Evolutionary conservation across 2,113 vertebrate species (phyloP), one percentile per base, ranked within the genome.

Genomic region (Emydocephalus ijimae): DNA sequence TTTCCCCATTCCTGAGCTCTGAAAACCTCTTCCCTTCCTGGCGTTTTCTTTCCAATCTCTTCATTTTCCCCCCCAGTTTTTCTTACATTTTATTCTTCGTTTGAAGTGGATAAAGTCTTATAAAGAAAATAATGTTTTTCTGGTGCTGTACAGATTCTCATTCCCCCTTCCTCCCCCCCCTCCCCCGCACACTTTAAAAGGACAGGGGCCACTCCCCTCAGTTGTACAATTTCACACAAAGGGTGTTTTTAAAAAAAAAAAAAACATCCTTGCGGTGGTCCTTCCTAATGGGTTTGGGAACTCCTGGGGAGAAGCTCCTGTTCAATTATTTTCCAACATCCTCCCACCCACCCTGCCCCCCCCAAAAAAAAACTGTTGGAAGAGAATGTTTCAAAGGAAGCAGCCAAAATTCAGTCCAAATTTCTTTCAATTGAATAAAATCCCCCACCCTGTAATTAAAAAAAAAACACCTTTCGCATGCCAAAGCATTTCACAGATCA

Each of bases 351-450:
- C 10, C 8, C 18, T 3, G 0, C 11, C 24, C 5, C 45, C 45
- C 45, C 45, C 45, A 3, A 34, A 90, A 94, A 92, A 69, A 69
- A 69, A n/a, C 29, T n/a, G 92, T 90, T 18, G 0, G 94, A 87
- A 94, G 57, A 93, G 93, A 11, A 85, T 87, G 93, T 95, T 96
- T 97, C 96, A 96, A 96, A 97, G 96, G 0, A 81, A 96, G 81
- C 34, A 93, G 89, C 87, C 94, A 55, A 93, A 94, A 45, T 52
- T 3, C 50, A 90, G 93, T 34, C 94, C 95, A 94, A 93, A 92
- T 96, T 43, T 86, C 94, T 96, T 96, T 95, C 95, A 93, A 94
- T 95, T 96, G 95, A 94, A 94, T 95, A 94, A 93, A 96, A 95
- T 92, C 94, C 23, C 45, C 94, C 29, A 45, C 95, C 96, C 95